phyloP scores from a whole-genome alignment of 1,140 invertebrate species.

The Cataglyphis hispanica region DNA sequence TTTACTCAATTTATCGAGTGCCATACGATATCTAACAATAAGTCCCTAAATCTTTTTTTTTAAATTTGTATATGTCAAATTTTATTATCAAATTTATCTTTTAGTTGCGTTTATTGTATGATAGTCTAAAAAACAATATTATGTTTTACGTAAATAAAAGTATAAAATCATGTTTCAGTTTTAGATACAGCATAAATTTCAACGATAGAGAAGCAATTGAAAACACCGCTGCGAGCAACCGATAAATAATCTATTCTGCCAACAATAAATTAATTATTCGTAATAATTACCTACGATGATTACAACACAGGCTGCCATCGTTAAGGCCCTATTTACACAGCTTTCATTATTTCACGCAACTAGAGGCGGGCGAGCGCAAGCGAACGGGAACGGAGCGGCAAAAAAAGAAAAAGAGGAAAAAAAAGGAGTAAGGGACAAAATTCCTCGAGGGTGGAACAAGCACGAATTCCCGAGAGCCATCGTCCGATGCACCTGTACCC shows the following conservation, averaged over 20 bases:
- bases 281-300: constrained; percentile 47
- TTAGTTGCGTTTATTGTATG: background rate
- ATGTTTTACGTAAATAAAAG: background rate
- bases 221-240: background rate
- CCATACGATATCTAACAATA: background rate
- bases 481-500: constrained; percentile 75
- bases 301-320: constrained; percentile 36
- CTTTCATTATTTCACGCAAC: constrained; percentile 64
- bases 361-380: constrained; percentile 48
- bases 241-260: constrained; percentile 44
- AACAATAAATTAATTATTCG: constrained; percentile 48
- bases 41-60: background rate
- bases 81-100: background rate
- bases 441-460: constrained; percentile 74
- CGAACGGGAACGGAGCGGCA: constrained; percentile 50
- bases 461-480: constrained; percentile 76
- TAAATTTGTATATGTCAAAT: background rate
- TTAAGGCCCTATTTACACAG: constrained; percentile 51
- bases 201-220: background rate
- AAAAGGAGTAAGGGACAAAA: constrained; percentile 56
- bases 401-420: background rate
- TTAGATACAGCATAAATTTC: background rate
- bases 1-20: background rate
- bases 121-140: background rate
- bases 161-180: background rate